These are phyloP conservation scores for Antheraea yamamai DNA, from an alignment of 2,888 invertebrate species.

Conservation along the genomic window DNA sequence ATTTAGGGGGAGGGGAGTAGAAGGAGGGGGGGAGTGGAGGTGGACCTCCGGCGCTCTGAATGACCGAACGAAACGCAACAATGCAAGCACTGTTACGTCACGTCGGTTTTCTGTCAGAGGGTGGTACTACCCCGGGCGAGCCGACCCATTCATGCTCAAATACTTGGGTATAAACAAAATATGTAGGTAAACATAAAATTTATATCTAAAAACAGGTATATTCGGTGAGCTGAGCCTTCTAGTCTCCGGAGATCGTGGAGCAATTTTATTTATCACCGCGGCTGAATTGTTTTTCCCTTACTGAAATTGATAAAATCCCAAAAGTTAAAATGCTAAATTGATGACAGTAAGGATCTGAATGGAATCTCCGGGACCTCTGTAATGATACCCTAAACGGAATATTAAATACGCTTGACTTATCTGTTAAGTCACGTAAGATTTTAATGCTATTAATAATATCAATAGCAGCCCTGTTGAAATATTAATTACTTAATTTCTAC, in stretches of 20 bases:
- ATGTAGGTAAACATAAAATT: neutral
- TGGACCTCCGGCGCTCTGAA: no score
- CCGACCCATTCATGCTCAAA: no score
- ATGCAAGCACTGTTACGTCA: no score
- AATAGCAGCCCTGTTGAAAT: neutral
- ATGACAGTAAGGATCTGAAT: constrained; percentile 28
- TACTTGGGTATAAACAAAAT: neutral
- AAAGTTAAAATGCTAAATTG: constrained; percentile 34
- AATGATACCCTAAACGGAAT: constrained; percentile 29
- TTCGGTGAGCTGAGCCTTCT: neutral
- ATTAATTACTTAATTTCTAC: neutral
- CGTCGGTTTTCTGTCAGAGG: no score
- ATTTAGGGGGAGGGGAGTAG: no score
- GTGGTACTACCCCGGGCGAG: no score
- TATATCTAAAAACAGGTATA: constrained; percentile 2
- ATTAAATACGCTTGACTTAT: constrained; percentile 27
- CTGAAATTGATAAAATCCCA: constrained; percentile 31
- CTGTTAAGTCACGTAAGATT: neutral
- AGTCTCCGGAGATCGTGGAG: constrained; percentile 1
- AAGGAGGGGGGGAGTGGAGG: no score
- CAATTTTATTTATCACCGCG: constrained; percentile 10
- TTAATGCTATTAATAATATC: neutral
- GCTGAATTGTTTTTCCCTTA: constrained; percentile 23
- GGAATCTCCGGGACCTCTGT: constrained; percentile 29
- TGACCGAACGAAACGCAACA: no score